Percentiles rank a stretch among this genome's conserved stretches.
phyloP scores from a whole-genome alignment of 2,888 invertebrate species.

The Pecten maximus region DNA sequence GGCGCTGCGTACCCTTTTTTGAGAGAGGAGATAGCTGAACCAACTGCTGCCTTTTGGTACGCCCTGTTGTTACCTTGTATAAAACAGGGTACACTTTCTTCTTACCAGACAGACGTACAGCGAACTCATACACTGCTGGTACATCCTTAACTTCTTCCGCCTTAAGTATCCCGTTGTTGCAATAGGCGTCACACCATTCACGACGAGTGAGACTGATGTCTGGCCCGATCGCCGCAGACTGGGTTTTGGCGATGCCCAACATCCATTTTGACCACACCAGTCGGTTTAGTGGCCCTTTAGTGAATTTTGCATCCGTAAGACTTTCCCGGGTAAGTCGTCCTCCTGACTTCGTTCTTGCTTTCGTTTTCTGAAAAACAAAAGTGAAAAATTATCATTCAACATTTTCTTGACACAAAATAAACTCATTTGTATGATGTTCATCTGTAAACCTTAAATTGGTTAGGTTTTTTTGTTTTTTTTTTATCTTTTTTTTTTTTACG shows the following conservation, averaged over 20 bases:
- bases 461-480: not conserved
- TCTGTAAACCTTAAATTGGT: not conserved
- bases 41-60: constrained; percentile 7
- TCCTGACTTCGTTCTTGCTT: not conserved
- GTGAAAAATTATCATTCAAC: not conserved
- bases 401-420: too few species aligned
- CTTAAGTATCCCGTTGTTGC: not conserved
- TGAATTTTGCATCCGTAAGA: constrained; percentile 9
- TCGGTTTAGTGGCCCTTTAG: constrained; percentile 36
- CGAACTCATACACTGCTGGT: constrained; percentile 38
- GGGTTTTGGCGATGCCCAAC: not conserved
- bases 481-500: too few species aligned
- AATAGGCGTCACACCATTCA: constrained; percentile 17
- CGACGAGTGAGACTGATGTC: not conserved
- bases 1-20: constrained; percentile 9
- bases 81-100: constrained; percentile 25
- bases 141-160: not conserved
- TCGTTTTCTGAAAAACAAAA: not conserved
- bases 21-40: not conserved
- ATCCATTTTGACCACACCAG: constrained; percentile 43
- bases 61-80: not conserved
- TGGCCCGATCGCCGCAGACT: too few species aligned
- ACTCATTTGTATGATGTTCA: too few species aligned
- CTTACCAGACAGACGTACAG: not conserved
- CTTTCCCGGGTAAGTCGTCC: constrained; percentile 21